phyloP scores from a whole-genome alignment of 2,113 vertebrate species.

The Ageneiosus marmoratus region DNA sequence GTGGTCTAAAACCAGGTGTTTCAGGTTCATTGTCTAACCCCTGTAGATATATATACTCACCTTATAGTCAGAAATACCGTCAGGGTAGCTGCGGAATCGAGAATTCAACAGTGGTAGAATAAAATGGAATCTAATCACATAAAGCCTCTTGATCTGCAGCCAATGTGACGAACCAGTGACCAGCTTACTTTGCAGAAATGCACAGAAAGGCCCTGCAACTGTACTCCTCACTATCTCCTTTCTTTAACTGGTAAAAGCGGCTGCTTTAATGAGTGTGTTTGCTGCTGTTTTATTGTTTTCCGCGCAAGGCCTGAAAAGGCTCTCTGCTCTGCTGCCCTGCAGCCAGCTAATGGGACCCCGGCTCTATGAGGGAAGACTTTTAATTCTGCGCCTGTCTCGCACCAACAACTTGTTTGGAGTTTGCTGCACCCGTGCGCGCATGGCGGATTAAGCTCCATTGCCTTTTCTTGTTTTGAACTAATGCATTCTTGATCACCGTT shows the following conservation, averaged over 20 bases:
- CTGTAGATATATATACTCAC: neutral
- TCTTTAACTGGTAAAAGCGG: slow-evolving; percentile 21
- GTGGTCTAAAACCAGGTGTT: no score
- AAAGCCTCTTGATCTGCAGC: neutral
- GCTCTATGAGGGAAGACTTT: slow-evolving; percentile 98
- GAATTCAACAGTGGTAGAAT: neutral
- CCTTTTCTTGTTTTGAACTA: slow-evolving; percentile 99
- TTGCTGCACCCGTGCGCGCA: slow-evolving; percentile 98
- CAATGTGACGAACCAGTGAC: neutral
- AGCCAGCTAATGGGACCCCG: slow-evolving; percentile 98
- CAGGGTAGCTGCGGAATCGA: neutral
- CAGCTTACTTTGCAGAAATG: neutral
- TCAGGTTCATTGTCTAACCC: no score
- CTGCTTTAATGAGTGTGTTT: slow-evolving; percentile 39
- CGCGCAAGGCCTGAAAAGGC: slow-evolving; percentile 72
- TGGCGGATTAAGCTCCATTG: slow-evolving; percentile 99
- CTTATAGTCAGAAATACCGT: neutral
- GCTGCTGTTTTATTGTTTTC: slow-evolving; percentile 72
- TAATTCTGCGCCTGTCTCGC: slow-evolving; percentile 99
- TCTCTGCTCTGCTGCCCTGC: slow-evolving; percentile 79
- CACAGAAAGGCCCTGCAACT: neutral
- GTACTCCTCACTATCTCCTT: slow-evolving; percentile 8
- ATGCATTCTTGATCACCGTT: slow-evolving; percentile 99
- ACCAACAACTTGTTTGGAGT: slow-evolving; percentile 99
- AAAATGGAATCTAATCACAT: neutral